Base-by-base conservation (phyloP, 2,888 invertebrate genomes). In the Hydroisotoma schaefferi region DNA sequence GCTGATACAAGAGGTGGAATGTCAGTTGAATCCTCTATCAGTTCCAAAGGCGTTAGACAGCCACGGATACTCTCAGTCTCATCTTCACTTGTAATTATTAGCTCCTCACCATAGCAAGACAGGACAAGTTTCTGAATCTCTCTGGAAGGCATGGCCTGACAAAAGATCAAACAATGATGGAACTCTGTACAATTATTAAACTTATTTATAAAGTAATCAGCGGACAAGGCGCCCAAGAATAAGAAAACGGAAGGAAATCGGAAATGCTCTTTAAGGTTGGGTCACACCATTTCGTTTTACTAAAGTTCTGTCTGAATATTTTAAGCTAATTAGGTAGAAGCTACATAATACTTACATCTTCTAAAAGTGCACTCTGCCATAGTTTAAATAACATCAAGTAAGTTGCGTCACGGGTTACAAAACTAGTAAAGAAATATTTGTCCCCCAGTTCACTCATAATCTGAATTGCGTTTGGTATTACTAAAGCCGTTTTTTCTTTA, bases 381-480 rank as follows among this genome's bases (percentile, higher is more conserved):
- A 95, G 85, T 73, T 92, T 83, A 81, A 94, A 94, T 77, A 98
- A 84, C 89, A 94, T 94, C 22, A 94, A 83, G 81, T 90, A 95
- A 0, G 92, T 87, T 78, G 95, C 94, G 80, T 98, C 97, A 46
- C 97, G 82, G 15, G 94, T 87, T 2, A 90, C 87, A 79, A 98
- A 94, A 40, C 95, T 94, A 25, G 97, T 90, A 74, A 98, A 87
- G 80, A 95, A 95, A 79, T 87, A 87, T 77, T 91, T 92, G 74
- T 94, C 94, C 48, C 79, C 81, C 52, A 55, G 38, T 65, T 85
- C 84, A 49, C 90, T 89, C 75, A 85, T 84, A 67, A 93, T 85
- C 72, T 92, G 85, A 74, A 98, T 90, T 58, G 98, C 97, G 81
- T 98, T 98, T 58, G 97, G 97, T 76, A 98, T 95, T 65, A 98